A percentile compares a stretch with the other conserved stretches of the same genome.
Conservation (phyloP, 2,113 vertebrate species). For the Phylloscopus trochilus region DNA sequence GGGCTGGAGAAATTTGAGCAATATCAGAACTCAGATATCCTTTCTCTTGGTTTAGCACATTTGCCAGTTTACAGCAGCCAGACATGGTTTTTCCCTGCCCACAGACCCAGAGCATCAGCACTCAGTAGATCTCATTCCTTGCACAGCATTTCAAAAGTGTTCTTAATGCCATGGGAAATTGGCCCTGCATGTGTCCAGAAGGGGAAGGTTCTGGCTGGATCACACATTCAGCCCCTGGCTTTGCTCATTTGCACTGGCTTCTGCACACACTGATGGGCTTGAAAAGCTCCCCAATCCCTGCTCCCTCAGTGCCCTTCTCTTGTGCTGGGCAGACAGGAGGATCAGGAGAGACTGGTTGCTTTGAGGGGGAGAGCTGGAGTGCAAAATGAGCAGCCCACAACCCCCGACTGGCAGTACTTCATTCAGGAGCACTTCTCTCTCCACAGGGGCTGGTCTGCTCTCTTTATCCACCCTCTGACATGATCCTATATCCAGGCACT, state of each 20-base stretch:
- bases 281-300: background rate
- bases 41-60: background rate
- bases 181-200: background rate
- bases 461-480: slow-evolving; percentile 22
- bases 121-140: background rate
- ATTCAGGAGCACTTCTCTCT: background rate
- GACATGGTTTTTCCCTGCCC: background rate
- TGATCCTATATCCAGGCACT: slow-evolving; percentile 33
- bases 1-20: background rate
- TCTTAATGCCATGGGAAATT: background rate
- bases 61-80: background rate
- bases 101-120: background rate
- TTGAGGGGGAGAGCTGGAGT: background rate
- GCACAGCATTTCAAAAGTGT: background rate
- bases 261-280: background rate
- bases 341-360: background rate
- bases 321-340: background rate
- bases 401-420: background rate
- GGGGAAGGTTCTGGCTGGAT: background rate
- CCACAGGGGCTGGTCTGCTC: slow-evolving; percentile 8
- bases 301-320: background rate
- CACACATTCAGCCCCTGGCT: background rate
- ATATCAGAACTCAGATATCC: background rate
- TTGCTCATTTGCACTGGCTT: background rate
- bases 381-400: background rate